Conservation (phyloP, 2,888 invertebrate species). For the Trissolcus brochymenae region DNA sequence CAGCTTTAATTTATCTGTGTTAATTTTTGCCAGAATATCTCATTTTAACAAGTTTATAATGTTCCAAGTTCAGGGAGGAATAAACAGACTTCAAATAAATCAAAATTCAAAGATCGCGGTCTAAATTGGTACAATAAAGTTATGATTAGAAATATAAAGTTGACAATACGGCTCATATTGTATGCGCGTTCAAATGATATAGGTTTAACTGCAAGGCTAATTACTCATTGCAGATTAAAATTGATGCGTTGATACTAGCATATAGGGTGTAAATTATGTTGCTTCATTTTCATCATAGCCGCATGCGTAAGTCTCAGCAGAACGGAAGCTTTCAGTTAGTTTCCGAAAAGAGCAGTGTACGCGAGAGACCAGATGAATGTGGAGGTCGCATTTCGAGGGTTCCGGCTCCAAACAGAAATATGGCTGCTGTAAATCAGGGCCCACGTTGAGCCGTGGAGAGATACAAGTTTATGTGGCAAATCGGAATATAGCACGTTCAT, state of each 20-base stretch:
- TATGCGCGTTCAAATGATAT: conserved; percentile 7
- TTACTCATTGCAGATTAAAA: conserved; percentile 45
- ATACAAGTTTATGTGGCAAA: conserved; percentile 58
- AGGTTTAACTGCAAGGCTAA: conserved; percentile 19
- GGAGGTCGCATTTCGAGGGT: conserved; percentile 52
- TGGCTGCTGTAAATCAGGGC: conserved; percentile 57
- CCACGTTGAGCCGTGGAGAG: conserved; percentile 54
- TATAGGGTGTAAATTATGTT: conserved; percentile 41
- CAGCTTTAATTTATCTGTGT: too few relatives aligned
- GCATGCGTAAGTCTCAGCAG: conserved; percentile 57
- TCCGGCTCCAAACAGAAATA: conserved; percentile 57
- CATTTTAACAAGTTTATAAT: too few relatives aligned
- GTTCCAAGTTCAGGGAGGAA: not conserved
- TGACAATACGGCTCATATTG: conserved; percentile 22
- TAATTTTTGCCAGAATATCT: too few relatives aligned
- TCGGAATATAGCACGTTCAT: conserved; percentile 58
- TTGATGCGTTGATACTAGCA: conserved; percentile 35
- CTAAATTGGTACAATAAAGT: conserved; percentile 23
- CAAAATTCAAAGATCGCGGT: not conserved
- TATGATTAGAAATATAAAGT: conserved; percentile 42
- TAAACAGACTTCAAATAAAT: not conserved
- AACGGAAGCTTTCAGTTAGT: conserved; percentile 49
- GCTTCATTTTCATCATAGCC: conserved; percentile 61
- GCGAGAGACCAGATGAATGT: conserved; percentile 47
- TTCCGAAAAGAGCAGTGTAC: conserved; percentile 48